Evolutionary conservation across 1,140 invertebrate genomes (phyloP), one percentile per base, ranked within the genome.

Genomic region (Macrostomum lignano): DNA sequence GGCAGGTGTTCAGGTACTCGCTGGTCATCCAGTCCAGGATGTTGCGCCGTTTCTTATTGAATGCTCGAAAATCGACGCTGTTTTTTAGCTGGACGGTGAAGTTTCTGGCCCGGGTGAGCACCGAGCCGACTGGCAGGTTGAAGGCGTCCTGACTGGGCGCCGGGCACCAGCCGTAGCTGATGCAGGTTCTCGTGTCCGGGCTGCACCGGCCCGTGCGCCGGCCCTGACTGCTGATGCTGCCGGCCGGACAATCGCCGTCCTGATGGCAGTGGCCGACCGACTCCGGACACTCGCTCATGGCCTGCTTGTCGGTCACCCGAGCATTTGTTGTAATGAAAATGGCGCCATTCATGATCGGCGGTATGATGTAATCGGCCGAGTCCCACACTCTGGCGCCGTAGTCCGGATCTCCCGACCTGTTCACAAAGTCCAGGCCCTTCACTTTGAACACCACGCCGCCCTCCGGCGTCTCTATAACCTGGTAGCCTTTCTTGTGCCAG

Each of bases 171-270:
- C 36, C 36, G 20, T n/a, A 38, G 5, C 36, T 38, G 17, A 37
- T 36, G 15, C 36, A 38, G 11, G 31, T 30, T 10, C 21, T 20
- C 2, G 15, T 26, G 7, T 17, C 22, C 5, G 13, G 3, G 4
- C 33, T 17, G 19, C 39, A 40, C 10, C 19, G 28, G 7, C 39
- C 39, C 3, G 39, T 40, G 37, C 44, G 44, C 11, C 54, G 40
- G 44, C 61, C 13, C 26, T 31, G 7, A 41, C 25, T 7, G 38
- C 39, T n/a, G n/a, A n/a, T n/a, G 23, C 38, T 40, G 10, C 38
- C 39, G 7, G 22, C 20, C 3, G 14, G 40, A n/a, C 21, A 17
- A 2, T 22, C 11, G n/a, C 25, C 15, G 7, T 13, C 9, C 4
- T 9, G 9, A 5, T 14, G n/a, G 39, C 39, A 40, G 7, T 41